phyloP scores from a whole-genome alignment of 2,888 invertebrate species.

The Tachystola acroxantha region DNA sequence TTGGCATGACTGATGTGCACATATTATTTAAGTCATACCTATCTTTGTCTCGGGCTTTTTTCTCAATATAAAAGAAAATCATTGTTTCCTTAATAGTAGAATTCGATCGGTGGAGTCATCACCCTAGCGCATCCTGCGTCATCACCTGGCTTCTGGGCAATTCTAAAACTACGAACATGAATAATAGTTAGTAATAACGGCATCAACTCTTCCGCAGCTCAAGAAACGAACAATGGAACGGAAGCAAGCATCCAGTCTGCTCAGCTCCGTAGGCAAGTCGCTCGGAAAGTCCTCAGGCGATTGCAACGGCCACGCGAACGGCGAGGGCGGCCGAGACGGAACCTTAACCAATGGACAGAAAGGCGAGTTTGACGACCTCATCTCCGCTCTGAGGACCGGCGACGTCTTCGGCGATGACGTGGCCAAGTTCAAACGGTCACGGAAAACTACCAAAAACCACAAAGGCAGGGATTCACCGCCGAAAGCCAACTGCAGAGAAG shows the following conservation, averaged over 20 bases:
- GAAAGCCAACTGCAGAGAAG: slow-evolving; percentile 57
- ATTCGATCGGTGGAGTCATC: too few species aligned
- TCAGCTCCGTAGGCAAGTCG: slow-evolving; percentile 86
- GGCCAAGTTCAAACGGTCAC: slow-evolving; percentile 85
- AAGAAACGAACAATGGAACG: slow-evolving; percentile 93
- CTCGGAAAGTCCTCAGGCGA: slow-evolving; percentile 80
- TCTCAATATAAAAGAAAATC: too few species aligned
- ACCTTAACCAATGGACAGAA: slow-evolving; percentile 75
- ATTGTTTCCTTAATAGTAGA: too few species aligned
- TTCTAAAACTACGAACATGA: too few species aligned
- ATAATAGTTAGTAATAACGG: too few species aligned
- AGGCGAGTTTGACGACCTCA: slow-evolving; percentile 97
- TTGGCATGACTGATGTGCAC: too few species aligned
- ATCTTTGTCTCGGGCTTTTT: too few species aligned
- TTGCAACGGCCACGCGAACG: slow-evolving; percentile 72
- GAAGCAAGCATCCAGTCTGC: slow-evolving; percentile 88
- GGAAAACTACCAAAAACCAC: slow-evolving; percentile 63
- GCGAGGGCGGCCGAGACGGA: slow-evolving; percentile 51
- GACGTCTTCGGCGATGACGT: slow-evolving; percentile 98
- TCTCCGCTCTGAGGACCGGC: slow-evolving; percentile 95
- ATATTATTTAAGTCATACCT: too few species aligned
- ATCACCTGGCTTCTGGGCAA: too few species aligned
- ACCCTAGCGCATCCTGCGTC: too few species aligned
- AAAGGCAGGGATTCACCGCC: slow-evolving; percentile 71
- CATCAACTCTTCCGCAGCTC: slow-evolving; percentile 72